Evolutionary conservation across 2,888 invertebrate genomes (phyloP).

Genomic region (Caenorhabditis wallacei): DNA sequence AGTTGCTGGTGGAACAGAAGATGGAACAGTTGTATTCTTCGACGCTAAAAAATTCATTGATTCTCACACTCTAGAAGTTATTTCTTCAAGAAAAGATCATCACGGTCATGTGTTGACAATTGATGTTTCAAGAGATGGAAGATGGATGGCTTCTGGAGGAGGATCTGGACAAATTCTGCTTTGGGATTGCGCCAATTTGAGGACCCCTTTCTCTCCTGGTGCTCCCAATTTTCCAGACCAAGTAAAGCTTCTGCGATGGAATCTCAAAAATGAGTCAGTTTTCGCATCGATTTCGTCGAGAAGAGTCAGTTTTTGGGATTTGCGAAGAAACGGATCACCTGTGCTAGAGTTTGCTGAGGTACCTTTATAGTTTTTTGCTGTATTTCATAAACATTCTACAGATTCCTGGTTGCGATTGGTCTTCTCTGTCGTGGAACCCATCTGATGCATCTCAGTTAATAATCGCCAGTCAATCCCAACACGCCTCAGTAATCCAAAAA

Average conservation of each 20-base stretch:
- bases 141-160: constrained; percentile 66
- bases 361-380: no score
- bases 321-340: constrained; percentile 62
- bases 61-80: constrained; percentile 33
- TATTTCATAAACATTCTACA: neutral
- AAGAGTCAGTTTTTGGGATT: constrained; percentile 58
- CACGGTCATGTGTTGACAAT: constrained; percentile 64
- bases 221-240: constrained; percentile 60
- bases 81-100: constrained; percentile 54
- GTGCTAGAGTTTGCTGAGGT: constrained; percentile 67
- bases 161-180: constrained; percentile 65
- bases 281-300: constrained; percentile 65
- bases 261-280: constrained; percentile 50
- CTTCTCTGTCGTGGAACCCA: constrained; percentile 62
- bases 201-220: constrained; percentile 65
- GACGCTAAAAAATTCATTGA: constrained; percentile 59
- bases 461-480: constrained; percentile 57
- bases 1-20: constrained; percentile 64
- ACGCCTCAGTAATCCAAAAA: constrained; percentile 60
- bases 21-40: constrained; percentile 65
- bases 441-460: constrained; percentile 54
- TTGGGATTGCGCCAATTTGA: constrained; percentile 67
- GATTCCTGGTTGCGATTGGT: constrained; percentile 64
- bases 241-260: constrained; percentile 66
- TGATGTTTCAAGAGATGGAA: constrained; percentile 58